Percentiles rank a stretch among this genome's conserved stretches.
Conservation (phyloP, 2,888 invertebrate species). For the Prenolepis imparis region DNA sequence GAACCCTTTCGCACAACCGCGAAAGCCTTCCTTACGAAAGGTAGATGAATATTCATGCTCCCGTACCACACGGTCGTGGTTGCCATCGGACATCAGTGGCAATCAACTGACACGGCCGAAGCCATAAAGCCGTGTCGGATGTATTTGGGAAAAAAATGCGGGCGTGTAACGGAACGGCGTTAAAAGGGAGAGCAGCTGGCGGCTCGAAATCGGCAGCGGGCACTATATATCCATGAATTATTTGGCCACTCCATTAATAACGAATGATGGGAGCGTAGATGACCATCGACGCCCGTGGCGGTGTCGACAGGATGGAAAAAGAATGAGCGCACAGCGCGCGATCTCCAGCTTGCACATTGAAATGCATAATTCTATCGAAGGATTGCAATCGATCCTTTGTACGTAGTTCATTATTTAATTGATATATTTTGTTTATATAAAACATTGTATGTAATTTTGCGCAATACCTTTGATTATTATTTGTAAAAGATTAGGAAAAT, state of each 20-base stretch:
- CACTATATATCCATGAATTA: conserved; percentile 57
- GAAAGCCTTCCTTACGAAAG: conserved; percentile 82
- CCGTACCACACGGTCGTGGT: conserved; percentile 80
- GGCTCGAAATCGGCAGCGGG: conserved; percentile 54
- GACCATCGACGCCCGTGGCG: conserved; percentile 50
- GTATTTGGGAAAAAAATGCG: conserved; percentile 51
- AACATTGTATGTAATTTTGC: background rate
- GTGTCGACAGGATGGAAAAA: conserved; percentile 38
- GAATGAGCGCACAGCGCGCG: conserved; percentile 6
- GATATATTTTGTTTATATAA: background rate
- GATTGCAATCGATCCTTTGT: conserved; percentile 26
- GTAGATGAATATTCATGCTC: conserved; percentile 85
- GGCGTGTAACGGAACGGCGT: conserved; percentile 53
- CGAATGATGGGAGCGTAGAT: conserved; percentile 56
- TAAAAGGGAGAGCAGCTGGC: conserved; percentile 50
- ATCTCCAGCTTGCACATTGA: conserved; percentile 17
- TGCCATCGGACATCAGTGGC: conserved; percentile 85
- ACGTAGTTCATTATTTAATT: background rate
- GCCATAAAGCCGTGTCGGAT: conserved; percentile 62
- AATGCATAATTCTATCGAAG: conserved; percentile 38
- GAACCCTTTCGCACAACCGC: conserved; percentile 65
- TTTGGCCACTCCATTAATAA: conserved; percentile 63
- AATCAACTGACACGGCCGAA: conserved; percentile 81
- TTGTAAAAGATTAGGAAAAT: background rate
- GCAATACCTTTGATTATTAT: background rate